These are phyloP conservation scores for Menura novaehollandiae DNA, from an alignment of 2,113 vertebrate genomes.

Conservation along the genomic window DNA sequence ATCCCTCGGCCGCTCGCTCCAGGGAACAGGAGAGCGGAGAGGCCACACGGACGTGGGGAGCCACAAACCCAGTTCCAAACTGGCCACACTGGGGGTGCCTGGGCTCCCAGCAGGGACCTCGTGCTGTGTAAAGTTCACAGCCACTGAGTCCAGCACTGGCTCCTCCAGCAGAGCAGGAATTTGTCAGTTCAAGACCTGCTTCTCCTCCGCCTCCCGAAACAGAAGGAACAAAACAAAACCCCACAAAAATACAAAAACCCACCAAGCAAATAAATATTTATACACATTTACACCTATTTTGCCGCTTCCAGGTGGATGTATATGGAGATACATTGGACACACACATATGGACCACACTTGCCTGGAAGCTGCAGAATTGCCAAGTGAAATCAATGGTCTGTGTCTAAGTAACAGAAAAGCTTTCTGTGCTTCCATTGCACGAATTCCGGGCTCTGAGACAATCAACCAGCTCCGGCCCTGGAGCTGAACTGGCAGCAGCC, in stretches of 20 bases:
- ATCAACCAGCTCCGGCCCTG: background rate
- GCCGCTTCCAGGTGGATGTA: background rate
- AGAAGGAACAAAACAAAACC: background rate
- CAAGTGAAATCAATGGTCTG: background rate
- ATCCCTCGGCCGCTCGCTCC: background rate
- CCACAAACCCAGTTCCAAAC: background rate
- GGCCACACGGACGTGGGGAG: background rate
- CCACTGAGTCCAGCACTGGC: background rate
- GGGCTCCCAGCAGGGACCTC: rapidly evolving
- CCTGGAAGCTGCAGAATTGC: background rate
- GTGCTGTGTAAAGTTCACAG: rapidly evolving
- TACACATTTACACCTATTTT: rapidly evolving
- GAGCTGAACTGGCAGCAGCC: background rate
- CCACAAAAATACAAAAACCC: background rate
- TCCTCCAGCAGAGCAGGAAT: background rate
- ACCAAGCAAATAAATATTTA: rapidly evolving
- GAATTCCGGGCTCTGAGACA: background rate
- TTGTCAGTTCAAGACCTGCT: background rate
- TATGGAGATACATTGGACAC: rapidly evolving
- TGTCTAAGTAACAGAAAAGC: background rate
- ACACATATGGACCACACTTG: background rate
- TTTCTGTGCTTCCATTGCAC: background rate
- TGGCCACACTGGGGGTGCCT: rapidly evolving
- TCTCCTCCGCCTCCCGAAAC: background rate
- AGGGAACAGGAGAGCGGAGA: background rate